Percentiles rank a stretch among this genome's conserved stretches.
phyloP scores from a whole-genome alignment of 2,888 invertebrate genomes.

The Cheilosia scutellata region DNA sequence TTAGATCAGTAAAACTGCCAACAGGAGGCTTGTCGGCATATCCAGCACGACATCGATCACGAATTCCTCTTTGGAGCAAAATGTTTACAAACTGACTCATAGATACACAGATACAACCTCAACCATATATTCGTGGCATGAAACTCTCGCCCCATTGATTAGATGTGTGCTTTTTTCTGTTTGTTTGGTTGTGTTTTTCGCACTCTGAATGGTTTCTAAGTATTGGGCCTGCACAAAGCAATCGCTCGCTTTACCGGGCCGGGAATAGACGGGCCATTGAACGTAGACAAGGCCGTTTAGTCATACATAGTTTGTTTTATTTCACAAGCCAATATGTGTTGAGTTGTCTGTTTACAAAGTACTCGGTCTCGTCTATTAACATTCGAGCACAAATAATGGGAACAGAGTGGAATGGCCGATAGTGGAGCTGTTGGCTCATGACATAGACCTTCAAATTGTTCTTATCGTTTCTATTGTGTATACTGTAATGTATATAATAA shows the following conservation, averaged over 20 bases:
- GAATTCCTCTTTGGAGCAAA: slow-evolving; percentile 22
- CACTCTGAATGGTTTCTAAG: slow-evolving; percentile 46
- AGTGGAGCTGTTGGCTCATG: slow-evolving; percentile 63
- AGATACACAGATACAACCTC: slow-evolving; percentile 30
- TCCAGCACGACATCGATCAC: slow-evolving; percentile 40
- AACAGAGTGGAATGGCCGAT: slow-evolving; percentile 69
- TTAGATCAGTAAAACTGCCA: slow-evolving; percentile 54
- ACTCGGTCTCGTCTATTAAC: slow-evolving; percentile 45
- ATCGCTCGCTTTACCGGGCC: slow-evolving; percentile 24
- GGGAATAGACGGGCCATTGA: slow-evolving; percentile 61
- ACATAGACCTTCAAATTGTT: slow-evolving; percentile 72
- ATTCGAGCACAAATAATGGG: slow-evolving; percentile 22
- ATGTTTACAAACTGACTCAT: slow-evolving; percentile 55
- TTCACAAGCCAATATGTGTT: slow-evolving; percentile 24
- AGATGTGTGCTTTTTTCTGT: slow-evolving; percentile 53
- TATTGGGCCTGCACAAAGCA: slow-evolving; percentile 31
- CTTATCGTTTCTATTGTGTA: slow-evolving; percentile 54
- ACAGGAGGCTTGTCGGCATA: slow-evolving; percentile 12
- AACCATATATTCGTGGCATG: background rate
- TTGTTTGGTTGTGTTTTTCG: slow-evolving; percentile 30
- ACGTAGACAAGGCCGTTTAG: slow-evolving; percentile 67
- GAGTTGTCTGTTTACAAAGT: slow-evolving; percentile 40
- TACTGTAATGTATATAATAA: slow-evolving; percentile 14
- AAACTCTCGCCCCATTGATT: slow-evolving; percentile 41
- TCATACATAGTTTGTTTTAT: slow-evolving; percentile 68